Conservation (phyloP, 1,140 invertebrate species). For the Hypothenemus hampei region DNA sequence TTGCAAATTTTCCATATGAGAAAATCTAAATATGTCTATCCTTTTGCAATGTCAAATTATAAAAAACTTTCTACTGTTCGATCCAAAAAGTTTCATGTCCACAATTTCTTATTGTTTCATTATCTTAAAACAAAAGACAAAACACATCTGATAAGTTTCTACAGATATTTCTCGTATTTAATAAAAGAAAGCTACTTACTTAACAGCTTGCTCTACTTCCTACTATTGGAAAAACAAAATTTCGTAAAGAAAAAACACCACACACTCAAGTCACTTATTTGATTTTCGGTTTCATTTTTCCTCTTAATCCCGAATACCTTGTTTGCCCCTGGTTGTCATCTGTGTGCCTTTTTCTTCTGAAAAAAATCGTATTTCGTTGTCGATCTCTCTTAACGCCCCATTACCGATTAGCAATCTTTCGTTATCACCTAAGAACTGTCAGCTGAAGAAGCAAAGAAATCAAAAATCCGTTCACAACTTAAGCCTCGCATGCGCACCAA, state of each 20-base stretch:
- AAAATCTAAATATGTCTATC: neutral
- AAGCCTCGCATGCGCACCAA: conserved; percentile 33
- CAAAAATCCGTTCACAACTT: conserved; percentile 29
- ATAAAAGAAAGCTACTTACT: conserved; percentile 19
- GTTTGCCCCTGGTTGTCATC: no score
- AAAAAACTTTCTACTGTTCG: no score
- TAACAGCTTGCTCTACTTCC: conserved; percentile 11
- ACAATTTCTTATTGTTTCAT: no score
- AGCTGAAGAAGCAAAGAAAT: conserved; percentile 32
- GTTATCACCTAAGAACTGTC: conserved; percentile 32
- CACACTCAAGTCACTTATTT: conserved; percentile 7
- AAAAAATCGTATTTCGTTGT: neutral
- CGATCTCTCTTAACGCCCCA: conserved; percentile 7
- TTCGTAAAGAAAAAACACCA: neutral
- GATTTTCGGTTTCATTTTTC: conserved; percentile 16
- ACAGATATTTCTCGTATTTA: no score
- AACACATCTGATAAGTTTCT: no score
- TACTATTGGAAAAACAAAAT: conserved; percentile 1
- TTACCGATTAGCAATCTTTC: conserved; percentile 18
- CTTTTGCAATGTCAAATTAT: no score
- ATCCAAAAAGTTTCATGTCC: no score
- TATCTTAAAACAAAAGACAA: no score
- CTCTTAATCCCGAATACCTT: neutral
- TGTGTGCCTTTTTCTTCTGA: neutral
- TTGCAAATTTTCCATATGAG: neutral